Evolutionary conservation across 1,140 invertebrate species (phyloP), one percentile per base, ranked within the genome.

Genomic region (Bombus sylvicola): DNA sequence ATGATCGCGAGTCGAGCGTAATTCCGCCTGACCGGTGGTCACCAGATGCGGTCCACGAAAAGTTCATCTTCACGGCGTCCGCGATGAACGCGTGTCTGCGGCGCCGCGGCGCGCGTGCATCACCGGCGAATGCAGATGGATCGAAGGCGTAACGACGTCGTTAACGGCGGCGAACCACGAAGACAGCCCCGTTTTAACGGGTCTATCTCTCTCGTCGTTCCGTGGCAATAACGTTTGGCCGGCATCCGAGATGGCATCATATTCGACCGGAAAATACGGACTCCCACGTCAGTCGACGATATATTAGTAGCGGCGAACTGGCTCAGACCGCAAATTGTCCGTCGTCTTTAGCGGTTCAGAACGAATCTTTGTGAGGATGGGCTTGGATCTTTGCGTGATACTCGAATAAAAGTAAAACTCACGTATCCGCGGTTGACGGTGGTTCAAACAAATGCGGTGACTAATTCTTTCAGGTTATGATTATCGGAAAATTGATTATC

Each of bases 81-180:
- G 62, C 75, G 86, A 57, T 72, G 75, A 84, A 76, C 86, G n/a
- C 76, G 74, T 66, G 85, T 22, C n/a, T 64, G n/a, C 62, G 47
- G 47, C 47, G 18, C 47, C 57, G 57, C 57, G 66, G 34, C 66
- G 22, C n/a, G 41, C 34, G n/a, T 37, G 59, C 28, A 41, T 53
- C 76, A 41, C 53, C 64, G 47, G 78, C 77, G 73, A 72, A 59
- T 88, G 87, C 84, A 31, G 72, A 89, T 81, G 72, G 39, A 87
- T 86, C 87, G 85, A 74, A 74, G 64, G 68, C 83, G 85, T 90
- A 92, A 92, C 89, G 85, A 91, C 82, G 91, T 91, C 91, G 91
- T 91, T 91, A 91, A 90, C 86, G 88, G 81, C 59, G 80, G 72
- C 81, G 79, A 86, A 83, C 84, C 85, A 74, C 88, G 82, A 76